Evolutionary conservation across 2,113 vertebrate genomes (phyloP).

Genomic region (Haplochromis vanheusdeni): DNA sequence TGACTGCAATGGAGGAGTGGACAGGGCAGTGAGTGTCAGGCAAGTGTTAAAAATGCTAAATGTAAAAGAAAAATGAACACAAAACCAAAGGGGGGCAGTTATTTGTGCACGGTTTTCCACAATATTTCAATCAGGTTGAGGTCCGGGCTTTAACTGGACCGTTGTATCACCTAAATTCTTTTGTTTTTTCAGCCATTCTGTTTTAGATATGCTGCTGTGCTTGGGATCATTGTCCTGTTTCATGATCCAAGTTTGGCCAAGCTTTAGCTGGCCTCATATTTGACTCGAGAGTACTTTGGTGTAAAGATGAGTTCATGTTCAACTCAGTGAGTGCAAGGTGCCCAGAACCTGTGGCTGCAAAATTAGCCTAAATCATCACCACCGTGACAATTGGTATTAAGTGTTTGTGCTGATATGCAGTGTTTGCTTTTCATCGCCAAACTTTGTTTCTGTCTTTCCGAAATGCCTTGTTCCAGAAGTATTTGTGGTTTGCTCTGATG

Average conservation of each 20-base stretch:
- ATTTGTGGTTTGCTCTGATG: not conserved
- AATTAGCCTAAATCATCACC: not conserved
- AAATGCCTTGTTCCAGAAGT: not conserved
- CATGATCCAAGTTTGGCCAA: not conserved
- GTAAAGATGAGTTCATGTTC: not conserved
- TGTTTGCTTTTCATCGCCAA: not conserved
- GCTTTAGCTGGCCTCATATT: not conserved
- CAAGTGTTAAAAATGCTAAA: not conserved
- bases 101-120: not conserved
- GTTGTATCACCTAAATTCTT: not conserved
- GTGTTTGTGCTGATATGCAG: not conserved
- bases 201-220: not conserved
- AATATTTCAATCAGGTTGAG: not conserved
- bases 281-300: not conserved
- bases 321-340: not conserved
- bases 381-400: not conserved
- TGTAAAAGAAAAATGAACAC: not conserved
- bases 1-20: not conserved
- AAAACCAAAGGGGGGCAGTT: not conserved
- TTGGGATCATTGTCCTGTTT: not conserved
- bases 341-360: not conserved
- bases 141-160: not conserved
- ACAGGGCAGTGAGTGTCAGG: not conserved
- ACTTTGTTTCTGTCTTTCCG: not conserved
- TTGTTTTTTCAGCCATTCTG: not conserved